Conservation (phyloP, 2,888 invertebrate genomes). For the Dioctria linearis region DNA sequence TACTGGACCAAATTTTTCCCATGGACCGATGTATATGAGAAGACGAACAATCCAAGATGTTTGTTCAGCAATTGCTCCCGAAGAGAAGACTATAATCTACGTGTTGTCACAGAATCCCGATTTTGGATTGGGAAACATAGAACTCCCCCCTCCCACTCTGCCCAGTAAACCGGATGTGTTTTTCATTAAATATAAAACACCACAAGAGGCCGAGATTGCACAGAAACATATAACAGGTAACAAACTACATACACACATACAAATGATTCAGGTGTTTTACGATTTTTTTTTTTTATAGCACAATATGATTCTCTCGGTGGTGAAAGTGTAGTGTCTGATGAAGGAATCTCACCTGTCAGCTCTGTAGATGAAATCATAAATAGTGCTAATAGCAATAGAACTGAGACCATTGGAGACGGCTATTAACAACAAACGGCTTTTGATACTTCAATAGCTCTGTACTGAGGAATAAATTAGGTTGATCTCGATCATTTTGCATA, state of each 20-base stretch:
- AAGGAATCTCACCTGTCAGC: conserved; percentile 36
- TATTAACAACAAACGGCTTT: too few relatives aligned
- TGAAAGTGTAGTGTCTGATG: conserved; percentile 41
- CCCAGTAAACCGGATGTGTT: conserved; percentile 60
- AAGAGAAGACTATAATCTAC: conserved; percentile 60
- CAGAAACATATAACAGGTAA: conserved; percentile 59
- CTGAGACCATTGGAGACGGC: too few relatives aligned
- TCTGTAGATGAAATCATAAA: conserved; percentile 22
- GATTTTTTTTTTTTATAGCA: background rate
- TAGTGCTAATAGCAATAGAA: background rate
- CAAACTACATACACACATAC: too few relatives aligned
- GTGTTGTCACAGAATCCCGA: conserved; percentile 58
- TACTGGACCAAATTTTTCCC: background rate
- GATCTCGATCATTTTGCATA: too few relatives aligned
- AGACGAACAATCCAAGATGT: conserved; percentile 52
- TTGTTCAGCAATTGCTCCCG: conserved; percentile 51
- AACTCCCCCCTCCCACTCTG: conserved; percentile 52
- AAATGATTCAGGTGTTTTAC: background rate
- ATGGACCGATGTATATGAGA: conserved; percentile 46
- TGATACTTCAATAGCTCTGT: too few relatives aligned
- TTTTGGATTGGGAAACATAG: conserved; percentile 46
- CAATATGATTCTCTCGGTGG: conserved; percentile 56
- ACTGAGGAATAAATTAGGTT: too few relatives aligned
- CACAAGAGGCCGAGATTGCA: conserved; percentile 58
- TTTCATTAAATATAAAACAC: conserved; percentile 60